A percentile compares a stretch with the other conserved stretches of the same genome.
phyloP scores from a whole-genome alignment of 2,797 vertebrate genomes.

The Otolemur crassicaudatus region DNA sequence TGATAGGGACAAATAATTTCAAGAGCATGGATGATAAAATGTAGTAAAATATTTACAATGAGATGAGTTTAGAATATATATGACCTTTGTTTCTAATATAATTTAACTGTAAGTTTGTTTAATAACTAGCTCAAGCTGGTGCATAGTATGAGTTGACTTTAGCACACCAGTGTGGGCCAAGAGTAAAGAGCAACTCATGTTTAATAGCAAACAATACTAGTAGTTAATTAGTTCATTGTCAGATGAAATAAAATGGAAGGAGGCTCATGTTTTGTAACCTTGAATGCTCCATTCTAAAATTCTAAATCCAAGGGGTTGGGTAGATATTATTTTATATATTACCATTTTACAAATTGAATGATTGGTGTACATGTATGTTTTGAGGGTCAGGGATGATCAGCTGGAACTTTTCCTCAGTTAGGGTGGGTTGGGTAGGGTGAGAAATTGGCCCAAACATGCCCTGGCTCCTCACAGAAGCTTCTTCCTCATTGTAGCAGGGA shows the following conservation, averaged over 20 bases:
- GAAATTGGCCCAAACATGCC: background rate
- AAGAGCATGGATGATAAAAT: background rate
- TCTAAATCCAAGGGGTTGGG: background rate
- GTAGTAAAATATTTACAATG: background rate
- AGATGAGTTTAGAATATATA: background rate
- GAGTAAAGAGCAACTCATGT: background rate
- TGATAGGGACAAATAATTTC: background rate
- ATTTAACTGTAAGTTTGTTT: background rate
- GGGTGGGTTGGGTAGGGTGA: background rate
- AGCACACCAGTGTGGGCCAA: background rate
- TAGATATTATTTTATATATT: background rate
- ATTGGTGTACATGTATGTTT: background rate
- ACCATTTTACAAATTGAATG: slow-evolving; percentile 24
- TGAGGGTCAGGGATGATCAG: background rate
- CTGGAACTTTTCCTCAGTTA: background rate
- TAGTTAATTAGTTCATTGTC: background rate
- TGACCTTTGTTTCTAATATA: background rate
- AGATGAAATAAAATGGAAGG: background rate
- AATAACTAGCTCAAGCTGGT: background rate
- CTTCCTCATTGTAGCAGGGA: background rate
- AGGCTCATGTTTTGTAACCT: background rate
- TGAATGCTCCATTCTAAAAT: background rate
- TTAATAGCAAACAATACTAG: background rate
- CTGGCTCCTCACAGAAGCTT: background rate
- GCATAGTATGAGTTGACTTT: no score